Percentiles rank a stretch among this genome's conserved stretches.
These are phyloP conservation scores for Chydorus sphaericus DNA, from an alignment of 2,888 invertebrate genomes.

Conservation along the genomic window DNA sequence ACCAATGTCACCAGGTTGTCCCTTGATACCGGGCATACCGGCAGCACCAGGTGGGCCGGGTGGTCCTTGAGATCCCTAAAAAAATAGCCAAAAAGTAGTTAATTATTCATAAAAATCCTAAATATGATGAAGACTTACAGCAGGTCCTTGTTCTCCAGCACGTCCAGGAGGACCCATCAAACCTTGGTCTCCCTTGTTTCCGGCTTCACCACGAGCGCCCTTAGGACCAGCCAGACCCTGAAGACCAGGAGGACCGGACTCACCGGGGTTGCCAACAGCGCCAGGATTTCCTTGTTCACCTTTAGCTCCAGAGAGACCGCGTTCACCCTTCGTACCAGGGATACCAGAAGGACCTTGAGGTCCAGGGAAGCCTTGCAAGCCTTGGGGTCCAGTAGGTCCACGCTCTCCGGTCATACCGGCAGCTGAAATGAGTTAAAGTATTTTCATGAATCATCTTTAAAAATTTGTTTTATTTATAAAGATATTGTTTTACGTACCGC, in stretches of 20 bases:
- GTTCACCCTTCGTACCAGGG: conserved; percentile 55
- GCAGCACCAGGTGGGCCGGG: conserved; percentile 49
- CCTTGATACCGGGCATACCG: conserved; percentile 54
- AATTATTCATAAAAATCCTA: conserved; percentile 2
- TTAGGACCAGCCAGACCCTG: conserved; percentile 50
- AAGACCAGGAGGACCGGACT: conserved; percentile 43
- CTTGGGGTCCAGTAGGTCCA: conserved; percentile 53
- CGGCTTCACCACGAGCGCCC: conserved; percentile 58
- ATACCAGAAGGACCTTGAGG: conserved; percentile 50
- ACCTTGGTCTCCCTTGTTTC: conserved; percentile 57
- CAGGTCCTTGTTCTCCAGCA: conserved; percentile 55
- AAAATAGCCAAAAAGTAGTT: background rate
- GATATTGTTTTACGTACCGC: too few relatives aligned
- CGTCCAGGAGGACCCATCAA: conserved; percentile 60
- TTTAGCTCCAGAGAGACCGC: conserved; percentile 52
- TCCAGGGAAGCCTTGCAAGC: conserved; percentile 42
- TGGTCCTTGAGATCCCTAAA: conserved; percentile 53
- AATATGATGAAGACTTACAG: conserved; percentile 34
- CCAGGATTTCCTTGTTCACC: conserved; percentile 58
- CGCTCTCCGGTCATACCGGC: conserved; percentile 56
- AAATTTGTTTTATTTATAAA: too few relatives aligned
- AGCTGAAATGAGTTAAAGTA: too few relatives aligned
- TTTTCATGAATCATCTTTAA: too few relatives aligned
- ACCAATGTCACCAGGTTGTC: conserved; percentile 51
- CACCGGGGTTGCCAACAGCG: conserved; percentile 44